Conservation (phyloP, 2,888 invertebrate species). For the Amphipoea lucens region DNA sequence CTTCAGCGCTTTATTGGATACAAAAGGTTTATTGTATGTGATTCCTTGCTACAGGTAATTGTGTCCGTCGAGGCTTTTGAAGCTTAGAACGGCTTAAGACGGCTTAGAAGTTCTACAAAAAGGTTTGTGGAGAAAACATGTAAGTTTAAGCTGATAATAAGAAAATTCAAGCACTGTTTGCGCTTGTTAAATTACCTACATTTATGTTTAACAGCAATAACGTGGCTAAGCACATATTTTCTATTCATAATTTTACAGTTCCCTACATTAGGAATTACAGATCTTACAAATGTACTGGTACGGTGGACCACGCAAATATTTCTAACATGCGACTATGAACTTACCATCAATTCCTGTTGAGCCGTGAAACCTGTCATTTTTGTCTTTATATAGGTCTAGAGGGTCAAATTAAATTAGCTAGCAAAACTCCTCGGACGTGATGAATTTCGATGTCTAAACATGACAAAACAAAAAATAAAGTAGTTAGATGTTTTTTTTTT, state of each 20-base stretch:
- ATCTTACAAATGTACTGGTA: neutral
- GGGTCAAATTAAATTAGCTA: neutral
- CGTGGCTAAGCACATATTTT: too few species aligned
- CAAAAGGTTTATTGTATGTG: neutral
- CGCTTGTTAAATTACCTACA: too few species aligned
- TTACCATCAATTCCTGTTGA: too few species aligned
- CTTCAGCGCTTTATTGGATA: conserved; percentile 8
- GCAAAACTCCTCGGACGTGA: neutral
- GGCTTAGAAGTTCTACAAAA: conserved; percentile 7
- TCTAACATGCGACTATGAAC: too few species aligned
- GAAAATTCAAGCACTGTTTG: neutral
- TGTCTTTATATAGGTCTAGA: neutral
- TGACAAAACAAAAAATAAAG: too few species aligned
- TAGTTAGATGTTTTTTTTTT: too few species aligned
- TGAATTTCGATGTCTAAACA: neutral
- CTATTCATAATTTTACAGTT: neutral
- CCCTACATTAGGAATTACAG: neutral
- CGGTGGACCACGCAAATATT: neutral
- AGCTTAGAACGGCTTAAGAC: neutral
- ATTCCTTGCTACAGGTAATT: conserved; percentile 5
- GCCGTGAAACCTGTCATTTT: neutral
- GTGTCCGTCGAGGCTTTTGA: neutral
- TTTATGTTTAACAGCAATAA: neutral
- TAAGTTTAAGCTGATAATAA: neutral
- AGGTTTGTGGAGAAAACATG: neutral